Base-by-base conservation (phyloP, 2,113 vertebrate species). In the Erythrolamprus reginae region DNA sequence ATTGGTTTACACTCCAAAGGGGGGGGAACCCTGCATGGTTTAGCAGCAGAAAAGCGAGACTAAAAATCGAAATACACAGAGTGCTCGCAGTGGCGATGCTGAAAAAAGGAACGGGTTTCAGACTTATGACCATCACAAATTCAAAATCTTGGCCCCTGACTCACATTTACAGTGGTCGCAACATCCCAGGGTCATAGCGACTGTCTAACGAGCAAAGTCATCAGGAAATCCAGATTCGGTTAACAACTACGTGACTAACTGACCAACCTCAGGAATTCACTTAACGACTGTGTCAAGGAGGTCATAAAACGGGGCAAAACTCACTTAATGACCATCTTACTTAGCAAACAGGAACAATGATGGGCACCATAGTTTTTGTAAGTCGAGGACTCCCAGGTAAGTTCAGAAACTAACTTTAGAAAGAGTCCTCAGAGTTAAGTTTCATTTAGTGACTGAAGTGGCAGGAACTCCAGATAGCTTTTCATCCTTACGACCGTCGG, bases 331-430 rank as follows among this genome's bases (percentile, higher is more conserved):
- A 6, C 4, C 9, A 10, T 15, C 28, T 33, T 9, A 0, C 26
- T 61, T n/a, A 65, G 28, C 4, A 2, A 65, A n/a, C n/a, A n/a
- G n/a, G 0, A 4, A 1, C 3, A 33, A 33, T 4, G 1, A 6
- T 33, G 28, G 12, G 28, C 28, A 6, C 12, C 12, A 1, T 6
- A 0, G 28, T 17, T 10, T 0, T 65, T 10, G 13, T 33, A 65
- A 65, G 13, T 15, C 24, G 1, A 65, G 61, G 28, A 6, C 12
- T 33, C 13, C n/a, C n/a, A n/a, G n/a, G n/a, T n/a, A n/a, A n/a
- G n/a, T n/a, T n/a, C n/a, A n/a, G n/a, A n/a, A n/a, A n/a, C n/a
- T 58, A 23, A 58, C 56, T 58, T 58, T 9, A 10, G 53, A 55
- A 1, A 9, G 56, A 58, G 5, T n/a, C 12, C 12, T 65, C 5